phyloP scores from a whole-genome alignment of 2,113 vertebrate species.

The Lepisosteus osseus region DNA sequence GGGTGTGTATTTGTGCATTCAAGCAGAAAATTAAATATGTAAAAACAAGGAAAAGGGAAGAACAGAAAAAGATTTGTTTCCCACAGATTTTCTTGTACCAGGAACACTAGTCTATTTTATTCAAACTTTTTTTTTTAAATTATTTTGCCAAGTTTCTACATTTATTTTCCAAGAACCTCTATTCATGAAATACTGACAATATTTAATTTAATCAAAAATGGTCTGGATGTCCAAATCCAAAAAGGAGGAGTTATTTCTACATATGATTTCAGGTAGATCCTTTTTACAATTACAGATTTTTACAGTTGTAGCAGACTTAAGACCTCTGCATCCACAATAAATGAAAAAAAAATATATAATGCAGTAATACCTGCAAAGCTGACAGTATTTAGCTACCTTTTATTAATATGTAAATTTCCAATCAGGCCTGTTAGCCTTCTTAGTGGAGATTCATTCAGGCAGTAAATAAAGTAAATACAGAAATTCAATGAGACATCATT shows the following conservation, averaged over 20 bases:
- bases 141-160: too few species aligned
- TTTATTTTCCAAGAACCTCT: too few species aligned
- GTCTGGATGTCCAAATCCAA: too few species aligned
- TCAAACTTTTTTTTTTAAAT: too few species aligned
- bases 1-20: constrained; percentile 9
- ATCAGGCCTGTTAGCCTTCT: constrained; percentile 14
- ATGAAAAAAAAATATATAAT: too few species aligned
- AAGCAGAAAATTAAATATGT: constrained; percentile 19
- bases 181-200: too few species aligned
- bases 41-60: constrained; percentile 1
- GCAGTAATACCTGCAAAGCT: not conserved
- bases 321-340: too few species aligned
- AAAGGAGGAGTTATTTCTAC: too few species aligned
- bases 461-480: constrained; percentile 46
- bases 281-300: too few species aligned
- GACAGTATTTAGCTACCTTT: not conserved
- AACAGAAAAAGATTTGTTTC: not conserved
- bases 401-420: constrained; percentile 13
- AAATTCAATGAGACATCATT: constrained; percentile 44
- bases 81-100: not conserved
- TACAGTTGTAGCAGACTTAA: too few species aligned
- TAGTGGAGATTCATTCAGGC: constrained; percentile 20
- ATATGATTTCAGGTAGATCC: too few species aligned
- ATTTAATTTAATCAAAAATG: too few species aligned
- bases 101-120: not conserved